Base-by-base conservation (phyloP, 1,140 invertebrate species). In the Planococcus citri region DNA sequence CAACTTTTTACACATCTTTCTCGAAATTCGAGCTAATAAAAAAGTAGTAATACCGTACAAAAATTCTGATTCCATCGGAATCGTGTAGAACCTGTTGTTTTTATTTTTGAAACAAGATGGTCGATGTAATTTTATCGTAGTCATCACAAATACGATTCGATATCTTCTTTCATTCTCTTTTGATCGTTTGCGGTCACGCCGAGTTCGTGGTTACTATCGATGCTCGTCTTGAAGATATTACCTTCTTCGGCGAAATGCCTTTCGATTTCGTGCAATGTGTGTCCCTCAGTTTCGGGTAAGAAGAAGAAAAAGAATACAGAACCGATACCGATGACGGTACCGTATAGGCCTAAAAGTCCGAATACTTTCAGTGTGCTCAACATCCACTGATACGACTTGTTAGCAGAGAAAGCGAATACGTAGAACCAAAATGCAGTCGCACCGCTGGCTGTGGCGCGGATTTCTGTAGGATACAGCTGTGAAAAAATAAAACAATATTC, bases 211-310 rank as follows among this genome's bases (percentile, higher is more conserved):
- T 61, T 70, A 2, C 70, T 41, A 17, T 27, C 64, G 27, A 73
- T 70, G 24, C 68, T 67, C 8, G 21, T 70, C 0, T 41, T 58
- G 22, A 73, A 71, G 14, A 69, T 68, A 61, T 73, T 70, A 0
- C 68, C 64, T 69, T 71, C 71, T 24, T 70, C 27, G 3, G 72
- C 72, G 25, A 73, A 73, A 70, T 73, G 72, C 29, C 69, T 60
- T 69, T 73, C 70, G 37, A 88, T 86, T 78, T 95, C 89, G 72
- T 85, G 82, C 2, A 94, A 78, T 0, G 86, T 86, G 75, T 88
- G 87, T 0, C 88, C 88, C 78, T 94, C 92, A 0, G 92, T 95
- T 81, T 95, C 91, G 1, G 90, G 90, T 58, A 87, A 77, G 70
- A 81, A 79, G 67, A 83, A 80, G 51, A 81, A 80, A 57, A 84